Conservation (phyloP, 2,888 invertebrate species). For the Carabus problematicus region DNA sequence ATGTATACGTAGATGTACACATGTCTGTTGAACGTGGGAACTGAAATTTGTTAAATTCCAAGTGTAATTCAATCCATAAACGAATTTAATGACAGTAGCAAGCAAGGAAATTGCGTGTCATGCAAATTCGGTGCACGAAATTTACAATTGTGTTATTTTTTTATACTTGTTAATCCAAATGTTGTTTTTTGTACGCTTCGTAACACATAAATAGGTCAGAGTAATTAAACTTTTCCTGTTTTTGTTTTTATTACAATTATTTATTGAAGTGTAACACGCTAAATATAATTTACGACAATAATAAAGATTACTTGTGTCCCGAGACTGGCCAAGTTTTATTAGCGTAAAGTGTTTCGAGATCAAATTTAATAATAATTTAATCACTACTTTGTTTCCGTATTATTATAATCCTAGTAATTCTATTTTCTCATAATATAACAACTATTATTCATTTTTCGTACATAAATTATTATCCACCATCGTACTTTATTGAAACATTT, state of each 20-base stretch:
- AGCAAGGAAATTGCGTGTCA: slow-evolving; percentile 21
- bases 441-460: too few species aligned
- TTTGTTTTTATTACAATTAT: slow-evolving; percentile 33
- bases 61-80: slow-evolving; percentile 23
- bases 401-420: too few species aligned
- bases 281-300: slow-evolving; percentile 31
- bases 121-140: neutral
- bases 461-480: too few species aligned
- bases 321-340: slow-evolving; percentile 7
- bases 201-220: slow-evolving; percentile 34
- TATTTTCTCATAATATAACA: too few species aligned
- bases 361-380: too few species aligned
- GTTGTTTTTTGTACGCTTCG: slow-evolving; percentile 10
- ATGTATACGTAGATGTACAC: neutral
- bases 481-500: too few species aligned
- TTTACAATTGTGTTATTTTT: neutral
- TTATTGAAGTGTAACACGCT: slow-evolving; percentile 30
- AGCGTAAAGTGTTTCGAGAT: too few species aligned
- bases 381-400: too few species aligned
- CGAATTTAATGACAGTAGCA: slow-evolving; percentile 12
- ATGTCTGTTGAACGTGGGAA: neutral
- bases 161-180: neutral
- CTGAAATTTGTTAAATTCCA: slow-evolving; percentile 20
- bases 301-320: slow-evolving; percentile 22
- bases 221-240: slow-evolving; percentile 16